Conservation (phyloP, 2,797 vertebrate species). For the Hypotaenidia philippensis region DNA sequence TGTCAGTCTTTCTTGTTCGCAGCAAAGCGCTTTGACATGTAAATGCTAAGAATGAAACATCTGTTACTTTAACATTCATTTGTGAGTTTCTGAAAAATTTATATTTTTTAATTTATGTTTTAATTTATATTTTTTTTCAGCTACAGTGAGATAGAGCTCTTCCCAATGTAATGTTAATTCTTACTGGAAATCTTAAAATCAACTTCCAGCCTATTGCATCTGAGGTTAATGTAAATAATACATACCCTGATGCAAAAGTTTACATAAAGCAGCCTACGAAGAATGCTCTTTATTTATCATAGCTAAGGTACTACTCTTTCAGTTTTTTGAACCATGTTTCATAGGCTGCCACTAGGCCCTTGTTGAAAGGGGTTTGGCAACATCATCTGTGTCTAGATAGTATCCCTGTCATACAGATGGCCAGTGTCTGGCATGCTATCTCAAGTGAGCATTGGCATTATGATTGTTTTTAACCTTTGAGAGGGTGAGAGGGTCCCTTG, state of each 20-base stretch:
- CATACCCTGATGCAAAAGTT: not conserved
- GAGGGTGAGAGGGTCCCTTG: not conserved
- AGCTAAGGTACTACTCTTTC: not conserved
- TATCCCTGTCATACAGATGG: not conserved
- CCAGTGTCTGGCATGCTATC: not conserved
- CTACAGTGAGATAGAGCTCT: not conserved
- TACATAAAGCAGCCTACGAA: not conserved
- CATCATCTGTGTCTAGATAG: not conserved
- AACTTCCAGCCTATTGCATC: not conserved
- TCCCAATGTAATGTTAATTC: not conserved
- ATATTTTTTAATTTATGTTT: too few relatives aligned
- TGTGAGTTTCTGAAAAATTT: not conserved
- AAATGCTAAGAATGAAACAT: not conserved
- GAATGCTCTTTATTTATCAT: constrained; percentile 15
- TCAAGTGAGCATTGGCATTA: constrained; percentile 3
- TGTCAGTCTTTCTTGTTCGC: not conserved
- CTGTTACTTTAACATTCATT: not conserved
- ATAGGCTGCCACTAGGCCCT: not conserved
- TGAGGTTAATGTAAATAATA: not conserved
- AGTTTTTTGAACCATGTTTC: not conserved
- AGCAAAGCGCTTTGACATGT: not conserved
- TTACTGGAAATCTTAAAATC: not conserved
- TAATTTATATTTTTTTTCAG: not conserved
- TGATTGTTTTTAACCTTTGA: constrained; percentile 48
- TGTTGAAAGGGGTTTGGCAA: constrained; percentile 52